Base-by-base conservation (phyloP, 2,888 invertebrate genomes). In the Spatulosminthurus flaviceps region DNA sequence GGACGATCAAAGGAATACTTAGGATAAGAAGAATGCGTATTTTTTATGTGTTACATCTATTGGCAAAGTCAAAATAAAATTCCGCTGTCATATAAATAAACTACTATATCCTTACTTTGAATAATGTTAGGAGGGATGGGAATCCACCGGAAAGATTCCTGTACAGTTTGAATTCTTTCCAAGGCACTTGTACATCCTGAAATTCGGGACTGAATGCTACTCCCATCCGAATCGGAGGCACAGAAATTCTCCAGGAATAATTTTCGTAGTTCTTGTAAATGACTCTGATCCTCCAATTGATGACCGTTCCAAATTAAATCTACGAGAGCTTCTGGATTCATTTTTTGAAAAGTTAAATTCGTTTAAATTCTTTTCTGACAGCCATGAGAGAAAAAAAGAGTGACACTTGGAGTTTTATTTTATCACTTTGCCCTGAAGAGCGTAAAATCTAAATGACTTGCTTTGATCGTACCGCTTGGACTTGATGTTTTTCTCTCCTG, bases 51-150 rank as follows among this genome's bases (percentile, higher is more conserved):
- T 41, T 9, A 41, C 41, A 9, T 41, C 9, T 41, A 41, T 41
- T 9, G 41, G 7, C 7, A 9, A 13, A n/a, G n/a, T n/a, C n/a
- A n/a, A n/a, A n/a, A n/a, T n/a, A n/a, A 51, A 51, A 51, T n/a
- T 51, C n/a, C 51, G 1, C 19, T 9, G 16, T 19, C n/a, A 71
- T n/a, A n/a, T n/a, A 11, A 19, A 42, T 42, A n/a, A 19, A 11
- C 9, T n/a, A n/a, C n/a, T n/a, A n/a, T n/a, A n/a, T n/a, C 28
- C 69, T 24, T 69, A 78, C 78, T 78, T 78, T 78, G 41, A 41
- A 78, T 42, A 19, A n/a, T n/a, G 5, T 24, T 0, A 0, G 29
- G 13, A 0, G 71, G 43, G n/a, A 73, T 16, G 19, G 78, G 78
- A n/a, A 64, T 41, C 78, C 78, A 78, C 29, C 11, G 67, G 28